Evolutionary conservation across 2,113 vertebrate genomes (phyloP).

Genomic region (Osmerus eperlanus): DNA sequence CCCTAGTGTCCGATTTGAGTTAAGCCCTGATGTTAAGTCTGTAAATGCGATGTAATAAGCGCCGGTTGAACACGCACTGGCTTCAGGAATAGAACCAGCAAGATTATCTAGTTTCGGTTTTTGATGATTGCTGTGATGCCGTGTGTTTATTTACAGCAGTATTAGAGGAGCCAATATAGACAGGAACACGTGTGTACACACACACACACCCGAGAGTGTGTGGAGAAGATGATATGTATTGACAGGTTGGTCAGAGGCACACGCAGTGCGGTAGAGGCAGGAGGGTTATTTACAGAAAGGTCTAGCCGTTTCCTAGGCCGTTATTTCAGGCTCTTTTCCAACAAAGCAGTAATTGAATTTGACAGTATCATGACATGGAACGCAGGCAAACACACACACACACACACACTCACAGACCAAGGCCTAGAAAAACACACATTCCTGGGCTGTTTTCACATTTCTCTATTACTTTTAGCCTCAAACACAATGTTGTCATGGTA

Average conservation of each 20-base stretch:
- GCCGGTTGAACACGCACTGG: background rate
- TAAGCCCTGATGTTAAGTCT: background rate
- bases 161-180: background rate
- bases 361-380: background rate
- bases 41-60: background rate
- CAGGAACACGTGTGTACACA: background rate
- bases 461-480: background rate
- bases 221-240: background rate
- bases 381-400: constrained; percentile 14
- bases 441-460: background rate
- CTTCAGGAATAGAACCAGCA: background rate
- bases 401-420: background rate
- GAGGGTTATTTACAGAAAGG: constrained; percentile 29
- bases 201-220: background rate
- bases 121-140: background rate
- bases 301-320: constrained; percentile 17
- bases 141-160: background rate
- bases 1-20: background rate
- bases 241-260: background rate
- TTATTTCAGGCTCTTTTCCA: background rate
- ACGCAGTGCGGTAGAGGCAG: constrained; percentile 7
- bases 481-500: no score
- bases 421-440: background rate
- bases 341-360: background rate
- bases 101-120: background rate